Percentiles rank a stretch among this genome's conserved stretches.
Conservation (phyloP, 2,797 vertebrate genomes). For the Dendrocincla tyrannina region DNA sequence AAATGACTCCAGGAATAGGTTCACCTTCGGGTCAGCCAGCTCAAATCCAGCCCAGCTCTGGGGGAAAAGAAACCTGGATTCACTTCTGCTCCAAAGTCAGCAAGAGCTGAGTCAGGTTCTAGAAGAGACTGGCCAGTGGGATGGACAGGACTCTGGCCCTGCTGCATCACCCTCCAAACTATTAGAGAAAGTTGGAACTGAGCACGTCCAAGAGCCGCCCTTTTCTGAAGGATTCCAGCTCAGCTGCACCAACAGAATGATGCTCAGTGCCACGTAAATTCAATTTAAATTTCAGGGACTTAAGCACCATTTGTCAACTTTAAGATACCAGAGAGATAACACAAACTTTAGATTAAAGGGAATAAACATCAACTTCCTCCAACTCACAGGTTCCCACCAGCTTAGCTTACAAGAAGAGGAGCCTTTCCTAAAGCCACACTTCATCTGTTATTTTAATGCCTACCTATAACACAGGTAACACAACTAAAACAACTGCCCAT, state of each 20-base stretch:
- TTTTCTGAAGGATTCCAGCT: not conserved
- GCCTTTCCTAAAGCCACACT: not conserved
- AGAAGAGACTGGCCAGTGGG: not conserved
- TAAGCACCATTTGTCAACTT: not conserved
- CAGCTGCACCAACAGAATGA: not conserved
- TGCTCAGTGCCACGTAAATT: not conserved
- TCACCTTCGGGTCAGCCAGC: constrained; percentile 35
- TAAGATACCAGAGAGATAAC: not conserved
- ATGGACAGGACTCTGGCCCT: not conserved
- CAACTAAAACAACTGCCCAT: accelerated
- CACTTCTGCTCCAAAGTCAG: not conserved
- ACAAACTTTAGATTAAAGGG: not conserved
- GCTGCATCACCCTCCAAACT: not conserved
- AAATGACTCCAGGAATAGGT: not conserved
- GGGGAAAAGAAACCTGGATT: not conserved
- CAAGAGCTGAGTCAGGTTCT: not conserved
- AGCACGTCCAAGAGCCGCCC: not conserved
- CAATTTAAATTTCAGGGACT: not conserved
- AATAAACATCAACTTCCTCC: not conserved
- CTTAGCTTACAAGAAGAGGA: not conserved
- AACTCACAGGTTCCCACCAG: not conserved
- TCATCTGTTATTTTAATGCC: not conserved
- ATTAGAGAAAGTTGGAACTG: not conserved
- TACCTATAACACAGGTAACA: not conserved
- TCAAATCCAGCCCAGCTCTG: not conserved